These are phyloP conservation scores for Heteronetta atricapilla DNA, from an alignment of 2,113 vertebrate species.

Conservation along the genomic window DNA sequence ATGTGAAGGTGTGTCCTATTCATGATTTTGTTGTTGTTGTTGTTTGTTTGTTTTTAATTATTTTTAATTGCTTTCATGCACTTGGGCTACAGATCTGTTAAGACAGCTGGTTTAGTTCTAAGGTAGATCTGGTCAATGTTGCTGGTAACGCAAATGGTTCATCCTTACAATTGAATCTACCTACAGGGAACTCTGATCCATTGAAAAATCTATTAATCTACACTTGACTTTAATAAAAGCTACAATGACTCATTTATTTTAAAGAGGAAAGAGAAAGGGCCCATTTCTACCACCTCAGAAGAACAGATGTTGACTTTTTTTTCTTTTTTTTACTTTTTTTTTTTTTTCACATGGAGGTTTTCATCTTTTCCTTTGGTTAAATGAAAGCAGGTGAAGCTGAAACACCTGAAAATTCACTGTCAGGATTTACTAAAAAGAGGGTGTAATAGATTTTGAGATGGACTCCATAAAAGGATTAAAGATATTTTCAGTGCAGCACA, in stretches of 20 bases:
- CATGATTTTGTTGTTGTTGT: background rate
- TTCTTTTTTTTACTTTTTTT: background rate
- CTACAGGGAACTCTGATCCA: background rate
- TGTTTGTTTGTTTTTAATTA: constrained; percentile 61
- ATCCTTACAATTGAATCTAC: background rate
- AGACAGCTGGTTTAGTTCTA: constrained; percentile 23
- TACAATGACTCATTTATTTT: constrained; percentile 31
- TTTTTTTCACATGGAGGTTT: background rate
- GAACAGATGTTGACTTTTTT: background rate
- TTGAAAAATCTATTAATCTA: constrained; percentile 24
- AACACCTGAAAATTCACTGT: background rate
- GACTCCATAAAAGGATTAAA: constrained; percentile 23
- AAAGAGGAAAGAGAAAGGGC: constrained; percentile 14
- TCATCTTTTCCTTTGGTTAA: constrained; percentile 16
- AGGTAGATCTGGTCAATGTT: constrained; percentile 48
- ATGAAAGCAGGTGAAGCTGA: constrained; percentile 20
- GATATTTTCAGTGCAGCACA: background rate
- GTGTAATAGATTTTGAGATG: background rate
- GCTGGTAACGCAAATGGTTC: background rate
- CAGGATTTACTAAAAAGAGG: constrained; percentile 1
- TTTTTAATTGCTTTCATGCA: constrained; percentile 65
- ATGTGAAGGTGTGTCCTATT: background rate
- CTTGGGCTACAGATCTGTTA: constrained; percentile 34
- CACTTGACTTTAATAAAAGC: constrained; percentile 26
- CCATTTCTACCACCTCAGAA: background rate